Base-by-base conservation (phyloP, 2,888 invertebrate species). In the Cremastinae sp. region DNA sequence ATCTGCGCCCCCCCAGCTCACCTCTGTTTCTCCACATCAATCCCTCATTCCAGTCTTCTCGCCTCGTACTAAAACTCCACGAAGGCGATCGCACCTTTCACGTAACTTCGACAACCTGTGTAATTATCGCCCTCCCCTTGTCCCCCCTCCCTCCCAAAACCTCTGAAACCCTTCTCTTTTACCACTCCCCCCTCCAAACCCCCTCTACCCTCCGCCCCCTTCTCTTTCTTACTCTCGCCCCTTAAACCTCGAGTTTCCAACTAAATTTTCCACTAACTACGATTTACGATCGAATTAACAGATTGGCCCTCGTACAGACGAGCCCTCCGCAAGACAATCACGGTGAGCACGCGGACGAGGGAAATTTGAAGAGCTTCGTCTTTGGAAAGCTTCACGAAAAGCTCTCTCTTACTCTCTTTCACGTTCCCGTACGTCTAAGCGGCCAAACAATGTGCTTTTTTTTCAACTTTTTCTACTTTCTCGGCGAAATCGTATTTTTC, bases 221-320 rank as follows among this genome's bases (percentile, higher is more conserved):
- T n/a, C n/a, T n/a, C n/a, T n/a, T n/a, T n/a, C n/a, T n/a, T n/a
- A 3, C 28, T 28, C 28, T 2, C 28, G 5, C 28, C 28, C 28
- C 28, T 28, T 28, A 28, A 28, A 28, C 28, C 28, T 28, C 41
- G 45, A 66, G 54, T 54, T 85, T 84, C 81, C 83, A 86, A 83
- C 85, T 84, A 83, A 86, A 87, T 87, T 87, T 84, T 83, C 84
- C 82, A 75, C 81, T 85, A 86, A 86, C 84, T 81, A 86, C 87
- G 84, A 87, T 86, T 87, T 87, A 87, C 84, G 86, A 86, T 86
- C 86, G 83, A 86, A 86, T 87, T 86, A 87, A 86, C 84, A 82
- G 84, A 87, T 86, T 84, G 83, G 80, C 80, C 70, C 10, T 7
- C 59, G 49, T 62, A 68, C 56, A 66, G 41, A 28, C 28, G 28